Evolutionary conservation across 2,888 invertebrate species (phyloP), one percentile per base, ranked within the genome.

Genomic region (Hirtodrosophila confusa): DNA sequence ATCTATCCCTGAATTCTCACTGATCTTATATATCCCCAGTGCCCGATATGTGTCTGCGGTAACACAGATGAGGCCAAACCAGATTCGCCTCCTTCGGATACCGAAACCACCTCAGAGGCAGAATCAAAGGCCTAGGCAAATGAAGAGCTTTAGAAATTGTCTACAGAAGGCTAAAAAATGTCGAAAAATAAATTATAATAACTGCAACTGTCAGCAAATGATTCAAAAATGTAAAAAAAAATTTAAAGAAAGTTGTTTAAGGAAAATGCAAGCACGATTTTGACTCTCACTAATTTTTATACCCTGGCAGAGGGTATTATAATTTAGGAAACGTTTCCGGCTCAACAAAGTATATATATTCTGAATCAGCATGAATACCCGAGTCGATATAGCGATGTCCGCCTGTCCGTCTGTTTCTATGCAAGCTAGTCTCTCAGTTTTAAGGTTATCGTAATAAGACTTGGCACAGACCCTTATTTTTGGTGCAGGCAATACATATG

Each of bases 41-140:
- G 94, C 90, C 95, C 95, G 55, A 93, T 94, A 77, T 90, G 90
- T 51, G 90, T 91, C n/a, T 86, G 79, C 39, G 91, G 91, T 62
- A 88, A 84, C 58, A 89, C 89, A n/a, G 91, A 91, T 70, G 91
- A 91, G 31, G 86, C 84, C 12, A 90, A 90, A 47, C 72, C 85
- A 33, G 91, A 91, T 71, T 88, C 88, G 17, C 78, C 80, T n/a
- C 88, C 91, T 45, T 88, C 89, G 53, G 91, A 90, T 24, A 91
- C 91, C 12, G 89, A 83, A 37, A 83, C 82, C 17, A 87, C 90
- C n/a, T 86, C 86, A 27, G 91, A 89, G 50, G 83, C 86, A 0
- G 91, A 91, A 49, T 86, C 90, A 7, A 91, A 91, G 67, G 91
- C 91, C 54, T 91, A 88, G 78, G 4, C 0, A 37, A 12, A 8